These are phyloP conservation scores for Mayetiola destructor DNA, from an alignment of 2,888 invertebrate species.

Conservation along the genomic window DNA sequence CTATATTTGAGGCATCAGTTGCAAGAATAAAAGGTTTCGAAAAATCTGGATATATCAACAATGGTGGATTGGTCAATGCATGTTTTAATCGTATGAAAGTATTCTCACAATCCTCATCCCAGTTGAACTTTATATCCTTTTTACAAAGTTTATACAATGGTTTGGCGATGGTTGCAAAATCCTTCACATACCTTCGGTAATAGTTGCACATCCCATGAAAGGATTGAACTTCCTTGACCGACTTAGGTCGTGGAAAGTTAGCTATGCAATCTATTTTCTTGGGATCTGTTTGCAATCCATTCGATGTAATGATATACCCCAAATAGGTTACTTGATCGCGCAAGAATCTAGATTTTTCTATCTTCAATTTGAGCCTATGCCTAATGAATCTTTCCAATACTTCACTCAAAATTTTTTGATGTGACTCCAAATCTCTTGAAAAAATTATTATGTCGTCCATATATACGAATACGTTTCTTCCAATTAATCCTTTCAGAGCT, in stretches of 20 bases:
- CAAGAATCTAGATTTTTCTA: background rate
- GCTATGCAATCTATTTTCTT: background rate
- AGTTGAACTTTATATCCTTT: background rate
- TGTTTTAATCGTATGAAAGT: background rate
- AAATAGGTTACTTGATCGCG: background rate
- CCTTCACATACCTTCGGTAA: background rate
- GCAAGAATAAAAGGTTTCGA: background rate
- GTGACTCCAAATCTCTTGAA: background rate
- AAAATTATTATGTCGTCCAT: background rate
- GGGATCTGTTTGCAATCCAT: background rate
- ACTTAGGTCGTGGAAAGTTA: background rate
- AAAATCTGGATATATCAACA: constrained; percentile 3
- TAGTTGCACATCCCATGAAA: constrained; percentile 1
- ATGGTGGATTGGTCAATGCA: background rate
- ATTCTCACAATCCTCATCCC: background rate
- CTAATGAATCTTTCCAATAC: background rate
- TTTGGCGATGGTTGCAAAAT: background rate
- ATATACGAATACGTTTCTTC: background rate
- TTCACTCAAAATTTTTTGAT: background rate
- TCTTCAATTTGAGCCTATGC: background rate
- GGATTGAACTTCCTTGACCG: background rate
- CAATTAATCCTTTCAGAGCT: background rate
- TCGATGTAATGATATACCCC: background rate
- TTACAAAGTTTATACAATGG: background rate
- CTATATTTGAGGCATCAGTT: background rate